Conservation (phyloP, 1,140 invertebrate genomes). For the Caligus rogercresseyi region DNA sequence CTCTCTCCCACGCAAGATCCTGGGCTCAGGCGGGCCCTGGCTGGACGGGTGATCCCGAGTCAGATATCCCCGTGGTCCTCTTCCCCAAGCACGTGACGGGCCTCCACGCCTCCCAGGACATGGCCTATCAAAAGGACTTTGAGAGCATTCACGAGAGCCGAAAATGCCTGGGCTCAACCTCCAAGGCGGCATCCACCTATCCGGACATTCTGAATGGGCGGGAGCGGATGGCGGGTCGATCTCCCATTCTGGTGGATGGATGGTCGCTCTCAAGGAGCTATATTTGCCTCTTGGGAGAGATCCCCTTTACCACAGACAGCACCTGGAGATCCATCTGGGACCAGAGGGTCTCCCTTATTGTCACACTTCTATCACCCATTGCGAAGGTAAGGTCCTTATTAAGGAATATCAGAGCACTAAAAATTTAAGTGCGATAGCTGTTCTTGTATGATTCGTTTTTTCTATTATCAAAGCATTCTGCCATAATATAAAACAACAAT, state of each 20-base stretch:
- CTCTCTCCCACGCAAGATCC: not conserved
- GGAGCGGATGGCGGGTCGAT: not conserved
- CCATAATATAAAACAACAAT: too few relatives aligned
- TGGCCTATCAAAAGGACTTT: slow-evolving; percentile 14
- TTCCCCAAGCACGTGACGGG: slow-evolving; percentile 13
- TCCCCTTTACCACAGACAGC: slow-evolving; percentile 1
- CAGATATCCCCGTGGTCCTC: slow-evolving; percentile 1
- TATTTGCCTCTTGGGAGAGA: slow-evolving; percentile 7
- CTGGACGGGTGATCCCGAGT: slow-evolving; percentile 8
- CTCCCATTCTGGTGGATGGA: slow-evolving; percentile 13
- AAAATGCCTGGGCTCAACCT: not conserved
- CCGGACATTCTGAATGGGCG: slow-evolving; percentile 17
- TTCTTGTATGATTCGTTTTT: too few relatives aligned
- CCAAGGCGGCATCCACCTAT: slow-evolving; percentile 4
- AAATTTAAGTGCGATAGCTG: too few relatives aligned
- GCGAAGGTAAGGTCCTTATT: slow-evolving; percentile 16
- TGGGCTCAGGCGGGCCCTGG: not conserved
- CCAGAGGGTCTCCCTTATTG: slow-evolving; percentile 6
- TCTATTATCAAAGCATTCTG: too few relatives aligned
- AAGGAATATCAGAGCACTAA: too few relatives aligned
- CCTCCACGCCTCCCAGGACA: slow-evolving; percentile 1
- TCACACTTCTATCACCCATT: slow-evolving; percentile 10
- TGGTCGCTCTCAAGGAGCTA: not conserved
- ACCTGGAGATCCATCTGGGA: slow-evolving; percentile 15
- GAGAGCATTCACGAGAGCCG: not conserved